These are phyloP conservation scores for Meliscaeva auricollis DNA, from an alignment of 2,888 invertebrate species.

Conservation along the genomic window DNA sequence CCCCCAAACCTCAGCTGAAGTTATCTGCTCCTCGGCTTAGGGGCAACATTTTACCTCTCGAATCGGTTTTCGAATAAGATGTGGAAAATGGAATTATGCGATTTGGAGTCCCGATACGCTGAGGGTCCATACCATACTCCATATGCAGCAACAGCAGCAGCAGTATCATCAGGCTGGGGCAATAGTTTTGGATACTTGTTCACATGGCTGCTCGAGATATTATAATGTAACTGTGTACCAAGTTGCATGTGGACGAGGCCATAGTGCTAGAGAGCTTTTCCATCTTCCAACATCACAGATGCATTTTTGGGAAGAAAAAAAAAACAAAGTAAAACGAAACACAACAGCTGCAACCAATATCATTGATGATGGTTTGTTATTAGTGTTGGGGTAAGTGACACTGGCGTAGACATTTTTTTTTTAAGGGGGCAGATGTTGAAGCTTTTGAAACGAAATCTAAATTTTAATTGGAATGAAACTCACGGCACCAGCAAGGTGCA, in stretches of 20 bases:
- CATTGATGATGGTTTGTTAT: constrained; percentile 24
- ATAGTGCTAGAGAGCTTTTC: constrained; percentile 59
- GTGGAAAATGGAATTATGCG: constrained; percentile 75
- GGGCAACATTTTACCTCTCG: constrained; percentile 57
- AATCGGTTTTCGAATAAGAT: constrained; percentile 64
- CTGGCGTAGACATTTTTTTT: constrained; percentile 13
- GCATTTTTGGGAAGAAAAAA: constrained; percentile 51
- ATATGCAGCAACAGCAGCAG: constrained; percentile 5
- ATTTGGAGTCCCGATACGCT: constrained; percentile 67
- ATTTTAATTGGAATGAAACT: neutral
- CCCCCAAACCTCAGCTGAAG: constrained; percentile 4
- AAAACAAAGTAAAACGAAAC: constrained; percentile 14
- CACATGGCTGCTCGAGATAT: constrained; percentile 73
- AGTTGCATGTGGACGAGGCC: constrained; percentile 63
- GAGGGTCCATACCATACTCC: constrained; percentile 71
- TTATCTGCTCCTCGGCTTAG: constrained; percentile 35
- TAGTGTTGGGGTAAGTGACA: constrained; percentile 12
- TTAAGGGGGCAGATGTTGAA: constrained; percentile 4
- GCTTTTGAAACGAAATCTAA: neutral
- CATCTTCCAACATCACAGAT: constrained; percentile 57
- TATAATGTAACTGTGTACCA: constrained; percentile 72
- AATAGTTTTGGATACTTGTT: constrained; percentile 69
- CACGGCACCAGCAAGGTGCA: too few species aligned
- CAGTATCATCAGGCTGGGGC: constrained; percentile 40
- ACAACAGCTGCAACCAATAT: constrained; percentile 63